Percentiles rank a stretch among this genome's conserved stretches.
Evolutionary conservation across 1,140 invertebrate genomes (phyloP).

Genomic region (Argopecten irradians): DNA sequence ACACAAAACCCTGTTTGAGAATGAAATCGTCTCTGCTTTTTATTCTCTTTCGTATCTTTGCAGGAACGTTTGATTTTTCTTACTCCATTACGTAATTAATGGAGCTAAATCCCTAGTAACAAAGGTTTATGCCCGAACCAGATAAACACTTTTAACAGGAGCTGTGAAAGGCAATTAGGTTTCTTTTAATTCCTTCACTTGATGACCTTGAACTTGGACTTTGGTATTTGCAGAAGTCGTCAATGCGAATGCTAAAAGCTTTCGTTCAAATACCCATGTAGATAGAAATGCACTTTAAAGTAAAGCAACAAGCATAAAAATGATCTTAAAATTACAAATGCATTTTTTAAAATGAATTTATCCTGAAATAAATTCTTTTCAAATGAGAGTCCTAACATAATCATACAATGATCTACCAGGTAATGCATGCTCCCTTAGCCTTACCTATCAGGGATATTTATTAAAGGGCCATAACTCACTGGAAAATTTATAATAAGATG

Average conservation of each 20-base stretch:
- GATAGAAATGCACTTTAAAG: no score
- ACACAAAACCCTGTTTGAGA: neutral
- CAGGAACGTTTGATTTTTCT: neutral
- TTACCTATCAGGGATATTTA: no score
- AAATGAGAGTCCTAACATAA: no score
- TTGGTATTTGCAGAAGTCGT: neutral
- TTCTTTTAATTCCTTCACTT: neutral
- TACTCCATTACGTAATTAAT: conserved; percentile 4
- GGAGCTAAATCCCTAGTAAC: neutral
- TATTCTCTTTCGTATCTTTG: neutral
- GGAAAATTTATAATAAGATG: no score
- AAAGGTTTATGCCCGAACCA: neutral
- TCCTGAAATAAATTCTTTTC: no score
- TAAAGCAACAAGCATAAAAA: no score
- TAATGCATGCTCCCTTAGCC: no score
- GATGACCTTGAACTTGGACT: neutral
- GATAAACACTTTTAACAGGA: neutral
- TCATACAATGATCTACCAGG: no score
- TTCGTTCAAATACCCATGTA: neutral
- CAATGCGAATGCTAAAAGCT: neutral
- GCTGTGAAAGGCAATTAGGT: neutral
- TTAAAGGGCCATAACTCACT: no score
- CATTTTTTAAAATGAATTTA: no score
- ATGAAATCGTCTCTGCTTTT: neutral
- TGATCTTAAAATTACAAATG: no score